phyloP scores from a whole-genome alignment of 2,113 vertebrate species.

The Varanus komodoensis region DNA sequence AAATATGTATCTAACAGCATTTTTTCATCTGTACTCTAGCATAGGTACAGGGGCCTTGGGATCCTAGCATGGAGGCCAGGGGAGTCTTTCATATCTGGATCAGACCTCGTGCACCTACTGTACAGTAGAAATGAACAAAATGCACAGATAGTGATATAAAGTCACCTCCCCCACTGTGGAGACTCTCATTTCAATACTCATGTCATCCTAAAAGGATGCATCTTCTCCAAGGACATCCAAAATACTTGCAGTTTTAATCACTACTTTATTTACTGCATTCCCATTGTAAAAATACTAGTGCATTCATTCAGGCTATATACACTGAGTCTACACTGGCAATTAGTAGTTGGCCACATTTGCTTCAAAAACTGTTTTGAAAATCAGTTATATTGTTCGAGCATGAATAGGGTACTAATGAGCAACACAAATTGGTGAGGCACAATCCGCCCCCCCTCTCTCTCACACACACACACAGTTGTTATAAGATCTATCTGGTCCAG shows the following conservation, averaged over 20 bases:
- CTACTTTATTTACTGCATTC: background rate
- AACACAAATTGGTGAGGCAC: background rate
- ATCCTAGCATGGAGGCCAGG: too few species aligned
- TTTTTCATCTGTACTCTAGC: too few species aligned
- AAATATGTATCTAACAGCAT: too few species aligned
- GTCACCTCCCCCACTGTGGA: background rate
- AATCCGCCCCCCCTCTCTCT: too few species aligned
- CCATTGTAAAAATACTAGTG: background rate
- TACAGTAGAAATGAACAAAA: too few species aligned
- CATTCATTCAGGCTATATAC: background rate
- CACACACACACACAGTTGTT: background rate
- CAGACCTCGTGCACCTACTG: too few species aligned
- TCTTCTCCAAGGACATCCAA: background rate
- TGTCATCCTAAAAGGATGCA: background rate
- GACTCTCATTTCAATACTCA: background rate
- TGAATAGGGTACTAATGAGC: background rate
- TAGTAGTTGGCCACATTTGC: background rate
- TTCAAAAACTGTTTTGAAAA: background rate
- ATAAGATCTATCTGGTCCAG: too few species aligned
- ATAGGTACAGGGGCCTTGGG: too few species aligned
- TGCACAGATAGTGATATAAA: too few species aligned
- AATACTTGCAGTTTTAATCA: background rate
- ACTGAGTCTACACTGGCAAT: background rate
- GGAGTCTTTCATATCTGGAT: too few species aligned
- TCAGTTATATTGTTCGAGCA: constrained; percentile 1